A percentile compares a stretch with the other conserved stretches of the same genome.
phyloP scores from a whole-genome alignment of 92 coral and sea anemone species.

The Virgularia gustaviana region DNA sequence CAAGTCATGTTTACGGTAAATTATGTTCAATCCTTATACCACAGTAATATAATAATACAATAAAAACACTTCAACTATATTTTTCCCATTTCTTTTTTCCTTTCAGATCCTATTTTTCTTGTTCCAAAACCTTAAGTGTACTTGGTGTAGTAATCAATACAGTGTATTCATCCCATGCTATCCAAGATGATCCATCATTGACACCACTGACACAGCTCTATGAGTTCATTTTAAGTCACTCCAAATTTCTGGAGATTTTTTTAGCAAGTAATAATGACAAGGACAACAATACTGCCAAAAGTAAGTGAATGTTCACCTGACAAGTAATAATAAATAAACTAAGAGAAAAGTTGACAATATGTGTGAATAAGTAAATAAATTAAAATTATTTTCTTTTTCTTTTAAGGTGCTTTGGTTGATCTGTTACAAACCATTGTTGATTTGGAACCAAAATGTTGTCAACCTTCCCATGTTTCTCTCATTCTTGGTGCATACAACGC shows the following conservation, averaged over 20 bases:
- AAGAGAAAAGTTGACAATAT: not conserved
- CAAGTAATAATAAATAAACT: not conserved
- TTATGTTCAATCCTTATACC: not conserved
- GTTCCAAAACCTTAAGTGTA: slow-evolving; percentile 43
- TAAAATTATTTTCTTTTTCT: slow-evolving; percentile 2
- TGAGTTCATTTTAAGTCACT: slow-evolving; percentile 77
- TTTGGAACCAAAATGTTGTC: slow-evolving; percentile 62
- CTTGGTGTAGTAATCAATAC: slow-evolving; percentile 50
- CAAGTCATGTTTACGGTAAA: slow-evolving; percentile 68
- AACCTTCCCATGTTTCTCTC: slow-evolving; percentile 63
- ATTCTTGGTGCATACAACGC: slow-evolving; percentile 79
- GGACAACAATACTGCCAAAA: slow-evolving; percentile 38
- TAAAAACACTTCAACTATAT: too few relatives aligned
- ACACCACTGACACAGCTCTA: slow-evolving; percentile 68
- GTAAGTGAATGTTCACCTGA: not conserved
- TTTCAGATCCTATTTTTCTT: slow-evolving; percentile 57
- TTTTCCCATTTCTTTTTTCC: not conserved
- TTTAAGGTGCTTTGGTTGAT: slow-evolving; percentile 63
- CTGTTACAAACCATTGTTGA: slow-evolving; percentile 70
- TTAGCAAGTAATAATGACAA: slow-evolving; percentile 31
- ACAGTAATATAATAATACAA: not conserved
- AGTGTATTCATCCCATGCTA: slow-evolving; percentile 63
- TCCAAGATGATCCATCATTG: slow-evolving; percentile 26
- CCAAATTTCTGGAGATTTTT: slow-evolving; percentile 71
- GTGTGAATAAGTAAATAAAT: not conserved